phyloP scores from a whole-genome alignment of 2,113 vertebrate species.

The Rhinoptilus africanus region DNA sequence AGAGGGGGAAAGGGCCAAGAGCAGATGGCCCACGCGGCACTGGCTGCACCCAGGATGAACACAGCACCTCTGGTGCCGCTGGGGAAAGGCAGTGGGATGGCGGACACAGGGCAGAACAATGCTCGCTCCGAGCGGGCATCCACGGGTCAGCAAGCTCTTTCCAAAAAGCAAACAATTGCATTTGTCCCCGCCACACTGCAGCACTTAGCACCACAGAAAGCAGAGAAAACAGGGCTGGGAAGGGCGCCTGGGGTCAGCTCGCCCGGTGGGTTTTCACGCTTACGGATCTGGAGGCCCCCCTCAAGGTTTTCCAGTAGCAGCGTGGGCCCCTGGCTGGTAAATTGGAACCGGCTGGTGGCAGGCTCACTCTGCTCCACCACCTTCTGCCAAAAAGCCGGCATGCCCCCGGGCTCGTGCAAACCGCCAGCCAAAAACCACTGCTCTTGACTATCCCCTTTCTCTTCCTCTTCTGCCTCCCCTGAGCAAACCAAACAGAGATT shows the following conservation, averaged over 20 bases:
- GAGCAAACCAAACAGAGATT: constrained; percentile 46
- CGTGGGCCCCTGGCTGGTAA: neutral
- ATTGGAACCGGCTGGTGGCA: neutral
- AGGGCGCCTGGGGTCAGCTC: neutral
- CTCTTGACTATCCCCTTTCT: constrained; percentile 16
- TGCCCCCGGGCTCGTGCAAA: neutral
- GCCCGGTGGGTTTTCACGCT: neutral
- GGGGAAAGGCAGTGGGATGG: neutral
- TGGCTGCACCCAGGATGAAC: neutral
- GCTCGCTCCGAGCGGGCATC: neutral
- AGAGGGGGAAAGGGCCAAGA: neutral
- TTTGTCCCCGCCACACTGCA: constrained; percentile 28
- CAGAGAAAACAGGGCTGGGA: neutral
- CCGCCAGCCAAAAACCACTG: neutral
- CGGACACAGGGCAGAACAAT: neutral
- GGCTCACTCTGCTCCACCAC: neutral
- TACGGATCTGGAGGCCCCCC: neutral
- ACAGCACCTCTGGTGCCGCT: neutral
- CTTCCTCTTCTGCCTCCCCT: constrained; percentile 36
- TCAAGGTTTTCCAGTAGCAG: neutral
- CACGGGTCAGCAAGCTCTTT: neutral
- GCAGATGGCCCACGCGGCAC: neutral
- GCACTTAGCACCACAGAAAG: constrained; percentile 32
- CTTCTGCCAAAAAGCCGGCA: neutral
- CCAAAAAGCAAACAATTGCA: neutral